A percentile compares a stretch with the other conserved stretches of the same genome.
These are phyloP conservation scores for Drosophila sucinea DNA, from an alignment of 1,140 invertebrate species.

Conservation along the genomic window DNA sequence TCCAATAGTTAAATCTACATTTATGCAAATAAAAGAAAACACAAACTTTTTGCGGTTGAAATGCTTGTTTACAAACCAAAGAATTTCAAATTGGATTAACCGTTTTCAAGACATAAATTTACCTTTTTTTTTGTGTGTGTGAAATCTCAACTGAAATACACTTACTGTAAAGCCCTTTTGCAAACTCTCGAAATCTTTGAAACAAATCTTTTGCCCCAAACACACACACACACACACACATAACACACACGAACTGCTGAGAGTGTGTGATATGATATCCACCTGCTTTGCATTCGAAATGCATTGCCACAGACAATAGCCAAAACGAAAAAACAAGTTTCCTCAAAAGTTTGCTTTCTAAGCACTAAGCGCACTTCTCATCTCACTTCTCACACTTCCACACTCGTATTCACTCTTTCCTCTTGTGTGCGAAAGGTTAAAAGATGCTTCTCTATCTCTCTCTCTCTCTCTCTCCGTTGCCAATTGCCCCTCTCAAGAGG, in stretches of 20 bases:
- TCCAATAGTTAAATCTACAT: too few relatives aligned
- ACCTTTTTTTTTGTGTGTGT: neutral
- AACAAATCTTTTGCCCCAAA: neutral
- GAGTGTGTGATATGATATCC: conserved; percentile 25
- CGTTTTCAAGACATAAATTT: neutral
- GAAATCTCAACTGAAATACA: neutral
- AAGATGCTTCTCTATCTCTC: conserved; percentile 1
- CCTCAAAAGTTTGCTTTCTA: conserved; percentile 21
- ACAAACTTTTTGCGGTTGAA: too few relatives aligned
- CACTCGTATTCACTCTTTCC: too few relatives aligned
- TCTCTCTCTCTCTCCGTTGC: neutral
- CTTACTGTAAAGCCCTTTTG: neutral
- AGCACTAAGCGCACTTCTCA: neutral
- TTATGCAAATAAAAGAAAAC: too few relatives aligned
- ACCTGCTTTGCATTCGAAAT: conserved; percentile 16
- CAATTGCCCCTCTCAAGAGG: conserved; percentile 17
- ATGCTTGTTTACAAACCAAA: neutral
- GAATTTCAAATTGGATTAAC: neutral
- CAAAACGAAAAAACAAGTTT: conserved; percentile 29
- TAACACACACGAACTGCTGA: neutral
- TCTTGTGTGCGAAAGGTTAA: neutral
- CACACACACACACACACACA: conserved; percentile 12
- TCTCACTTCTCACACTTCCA: neutral
- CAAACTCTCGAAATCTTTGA: neutral
- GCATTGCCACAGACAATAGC: conserved; percentile 17